A percentile compares a stretch with the other conserved stretches of the same genome.
Evolutionary conservation across 1,140 invertebrate genomes (phyloP).

Genomic region (Solen grandis): DNA sequence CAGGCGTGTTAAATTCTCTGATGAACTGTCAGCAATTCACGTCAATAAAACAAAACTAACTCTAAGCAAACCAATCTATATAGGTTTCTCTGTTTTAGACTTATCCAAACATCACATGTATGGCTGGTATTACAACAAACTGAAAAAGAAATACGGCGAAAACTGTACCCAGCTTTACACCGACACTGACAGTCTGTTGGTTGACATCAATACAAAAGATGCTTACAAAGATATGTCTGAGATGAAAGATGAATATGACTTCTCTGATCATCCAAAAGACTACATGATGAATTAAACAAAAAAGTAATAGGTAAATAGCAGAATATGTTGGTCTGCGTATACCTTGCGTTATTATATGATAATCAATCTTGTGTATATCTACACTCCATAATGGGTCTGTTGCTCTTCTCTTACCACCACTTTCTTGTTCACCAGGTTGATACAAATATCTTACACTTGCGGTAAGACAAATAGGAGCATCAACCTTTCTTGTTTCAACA

Average conservation of each 20-base stretch:
- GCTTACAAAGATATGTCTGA: no score
- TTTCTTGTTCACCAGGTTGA: slow-evolving; percentile 56
- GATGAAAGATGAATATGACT: no score
- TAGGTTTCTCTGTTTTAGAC: no score
- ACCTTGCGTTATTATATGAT: slow-evolving; percentile 7
- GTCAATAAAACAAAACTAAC: slow-evolving; percentile 58
- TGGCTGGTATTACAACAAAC: slow-evolving; percentile 69
- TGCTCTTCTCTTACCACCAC: slow-evolving; percentile 24
- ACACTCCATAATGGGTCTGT: slow-evolving; percentile 58
- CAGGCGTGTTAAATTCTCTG: slow-evolving; percentile 65
- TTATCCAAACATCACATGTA: no score
- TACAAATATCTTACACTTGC: slow-evolving; percentile 51
- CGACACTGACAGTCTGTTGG: slow-evolving; percentile 80
- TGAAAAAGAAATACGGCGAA: slow-evolving; percentile 66
- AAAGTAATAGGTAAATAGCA: no score
- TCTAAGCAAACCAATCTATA: slow-evolving; percentile 67
- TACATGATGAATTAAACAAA: slow-evolving; percentile 70
- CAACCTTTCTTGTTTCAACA: no score
- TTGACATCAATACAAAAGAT: no score
- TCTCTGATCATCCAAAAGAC: no score
- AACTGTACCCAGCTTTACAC: slow-evolving; percentile 70
- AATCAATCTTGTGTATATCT: slow-evolving; percentile 25
- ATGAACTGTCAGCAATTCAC: slow-evolving; percentile 55
- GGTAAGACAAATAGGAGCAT: slow-evolving; percentile 12
- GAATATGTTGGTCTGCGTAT: slow-evolving; percentile 78